Evolutionary conservation across 2,888 invertebrate genomes (phyloP), one percentile per base, ranked within the genome.

Genomic region (Apeira syringaria): DNA sequence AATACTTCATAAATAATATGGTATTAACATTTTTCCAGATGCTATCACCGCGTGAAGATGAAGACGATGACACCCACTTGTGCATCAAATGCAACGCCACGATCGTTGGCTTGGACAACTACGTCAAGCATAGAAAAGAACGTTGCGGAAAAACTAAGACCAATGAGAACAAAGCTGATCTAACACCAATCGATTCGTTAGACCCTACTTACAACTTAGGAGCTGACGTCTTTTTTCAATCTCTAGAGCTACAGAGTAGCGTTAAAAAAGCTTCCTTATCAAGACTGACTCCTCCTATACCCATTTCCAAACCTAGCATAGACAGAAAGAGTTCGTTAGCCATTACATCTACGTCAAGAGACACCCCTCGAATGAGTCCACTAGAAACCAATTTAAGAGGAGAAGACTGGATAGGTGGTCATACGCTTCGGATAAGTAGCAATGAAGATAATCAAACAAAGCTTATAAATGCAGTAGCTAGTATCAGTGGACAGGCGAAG

Each of bases 61-160:
- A 94, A 41, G 94, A 96, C 32, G 95, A 96, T 38, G 97, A 98
- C 79, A 94, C 92, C 2, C 98, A 98, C 70, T 92, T 96, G 50
- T 98, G 98, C 80, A 93, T 97, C 63, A 96, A 95, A 69, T 98
- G 98, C 82, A 95, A 95, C 59, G 74, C 91, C 9, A 97, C 97
- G 2, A 94, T 98, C 47, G 82, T 93, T 22, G 98, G 98, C 0
- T 88, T 98, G n/a, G 94, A 95, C 26, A 95, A 95, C 73, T 98
- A 98, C 73, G 93, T 98, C 13, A 91, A 92, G 24, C 98, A 98
- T 69, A 92, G 97, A 27, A 96, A 96, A 69, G 86, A 91, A 18
- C 92, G 92, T 54, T 96, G 96, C 61, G 86, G 88, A 13, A 90
- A 91, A 73, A 25, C 54, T 2, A 68, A 69, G 37, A 70, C 56